Conservation (phyloP, 2,888 invertebrate genomes). For the Trachelus stipa region DNA sequence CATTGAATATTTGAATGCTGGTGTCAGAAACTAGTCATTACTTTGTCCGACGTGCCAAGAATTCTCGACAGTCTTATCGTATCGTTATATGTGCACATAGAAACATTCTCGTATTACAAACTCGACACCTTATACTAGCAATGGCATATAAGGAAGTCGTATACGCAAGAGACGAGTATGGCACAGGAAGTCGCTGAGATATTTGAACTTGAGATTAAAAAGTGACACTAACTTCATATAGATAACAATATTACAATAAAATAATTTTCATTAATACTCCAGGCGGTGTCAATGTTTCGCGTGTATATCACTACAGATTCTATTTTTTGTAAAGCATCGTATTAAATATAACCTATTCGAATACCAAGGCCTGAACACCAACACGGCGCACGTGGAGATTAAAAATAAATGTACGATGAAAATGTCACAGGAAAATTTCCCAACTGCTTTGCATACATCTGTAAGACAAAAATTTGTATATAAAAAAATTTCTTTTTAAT, state of each 20-base stretch:
- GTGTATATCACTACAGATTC: background rate
- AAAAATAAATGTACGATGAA: background rate
- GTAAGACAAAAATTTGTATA: no score
- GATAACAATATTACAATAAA: background rate
- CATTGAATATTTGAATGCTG: background rate
- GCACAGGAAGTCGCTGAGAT: background rate
- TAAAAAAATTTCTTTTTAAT: no score
- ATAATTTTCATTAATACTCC: background rate
- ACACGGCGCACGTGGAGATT: background rate
- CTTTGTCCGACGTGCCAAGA: background rate
- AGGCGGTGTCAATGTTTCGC: background rate
- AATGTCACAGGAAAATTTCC: background rate
- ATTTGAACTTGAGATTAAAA: background rate
- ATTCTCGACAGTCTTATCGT: background rate
- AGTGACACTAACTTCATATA: background rate
- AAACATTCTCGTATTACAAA: background rate
- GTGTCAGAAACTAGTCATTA: background rate
- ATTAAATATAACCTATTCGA: background rate
- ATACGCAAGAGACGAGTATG: background rate
- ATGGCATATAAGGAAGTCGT: background rate
- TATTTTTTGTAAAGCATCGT: constrained; percentile 1
- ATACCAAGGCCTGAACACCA: background rate
- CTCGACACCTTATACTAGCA: background rate
- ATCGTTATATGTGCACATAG: background rate
- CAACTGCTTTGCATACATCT: background rate